Conservation (phyloP, 1,140 invertebrate genomes). For the Drosophila pseudoananassae region DNA sequence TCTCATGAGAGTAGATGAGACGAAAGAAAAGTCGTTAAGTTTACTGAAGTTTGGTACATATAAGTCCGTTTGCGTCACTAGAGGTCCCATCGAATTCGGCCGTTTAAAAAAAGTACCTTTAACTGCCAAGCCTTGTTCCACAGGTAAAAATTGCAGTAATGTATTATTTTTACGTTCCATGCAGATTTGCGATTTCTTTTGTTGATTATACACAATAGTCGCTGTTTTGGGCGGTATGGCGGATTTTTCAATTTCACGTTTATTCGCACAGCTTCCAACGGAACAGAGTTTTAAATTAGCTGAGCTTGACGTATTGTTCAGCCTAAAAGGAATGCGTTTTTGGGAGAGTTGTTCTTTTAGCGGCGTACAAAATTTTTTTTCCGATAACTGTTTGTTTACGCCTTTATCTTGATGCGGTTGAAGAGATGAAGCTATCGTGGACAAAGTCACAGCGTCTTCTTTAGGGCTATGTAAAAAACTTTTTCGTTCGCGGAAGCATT, state of each 20-base stretch:
- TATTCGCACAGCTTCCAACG: no score
- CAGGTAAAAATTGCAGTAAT: no score
- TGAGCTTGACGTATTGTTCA: background rate
- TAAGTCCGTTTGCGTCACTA: background rate
- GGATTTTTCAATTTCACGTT: no score
- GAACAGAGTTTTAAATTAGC: background rate
- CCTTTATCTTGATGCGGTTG: background rate
- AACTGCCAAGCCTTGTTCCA: background rate
- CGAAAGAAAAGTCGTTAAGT: background rate
- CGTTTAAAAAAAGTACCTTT: no score
- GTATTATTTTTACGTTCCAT: no score
- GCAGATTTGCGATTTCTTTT: no score
- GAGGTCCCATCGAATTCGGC: conserved; percentile 59
- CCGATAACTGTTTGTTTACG: background rate
- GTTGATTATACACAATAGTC: no score
- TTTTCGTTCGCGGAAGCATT: background rate
- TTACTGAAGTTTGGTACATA: background rate
- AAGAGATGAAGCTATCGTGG: background rate
- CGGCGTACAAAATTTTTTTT: background rate
- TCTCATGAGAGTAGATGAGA: conserved; percentile 43
- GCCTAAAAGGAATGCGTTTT: background rate
- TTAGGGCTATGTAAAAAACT: no score
- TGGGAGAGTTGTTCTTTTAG: background rate
- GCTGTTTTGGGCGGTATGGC: no score
- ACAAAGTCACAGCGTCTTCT: no score